Evolutionary conservation across 2,113 vertebrate species (phyloP), one percentile per base, ranked within the genome.

Genomic region (Pangasianodon hypophthalmus): DNA sequence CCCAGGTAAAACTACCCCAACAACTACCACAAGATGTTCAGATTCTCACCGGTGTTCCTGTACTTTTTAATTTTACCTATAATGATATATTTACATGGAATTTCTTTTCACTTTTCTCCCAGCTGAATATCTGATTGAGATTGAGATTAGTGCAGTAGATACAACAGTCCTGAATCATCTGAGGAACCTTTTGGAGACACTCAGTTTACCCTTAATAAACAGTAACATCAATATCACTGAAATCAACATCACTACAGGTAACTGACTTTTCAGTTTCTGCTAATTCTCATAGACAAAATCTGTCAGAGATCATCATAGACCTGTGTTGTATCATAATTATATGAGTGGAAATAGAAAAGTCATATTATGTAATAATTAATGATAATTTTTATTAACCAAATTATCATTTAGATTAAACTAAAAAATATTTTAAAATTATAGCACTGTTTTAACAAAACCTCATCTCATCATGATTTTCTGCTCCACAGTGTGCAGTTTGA

Each of bases 401-500:
- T 19, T 6, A 6, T 19, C 52, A 54, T 54, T 54, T 11, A 54
- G 52, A 54, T 60, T 60, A 5, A 21, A 6, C 18, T 60, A 24
- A 60, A 60, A 60, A 60, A 6, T 37, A 37, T 37, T 37, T 37
- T 37, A 37, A 37, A n/a, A 62, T 26, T 4, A 29, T 26, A 9
- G 56, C 56, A 58, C 4, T 2, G 14, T 58, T 58, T 8, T 10
- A 64, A 64, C 1, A 6, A 64, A 29, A 1, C 60, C 7, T 6
- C 6, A 0, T 14, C 67, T 64, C 5, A 64, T 64, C 1, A 64
- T 46, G 24, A 69, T 16, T 32, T 85, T 4, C n/a, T 81, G 4
- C 44, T 91, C n/a, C 56, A 50, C 79, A 96, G 95, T 94, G 24
- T 96, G 95, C 81, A 37, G 18, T 24, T 48, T 29, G 7, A 92